These are phyloP conservation scores for Mythimna lalbum DNA, from an alignment of 2,888 invertebrate species.

Conservation along the genomic window DNA sequence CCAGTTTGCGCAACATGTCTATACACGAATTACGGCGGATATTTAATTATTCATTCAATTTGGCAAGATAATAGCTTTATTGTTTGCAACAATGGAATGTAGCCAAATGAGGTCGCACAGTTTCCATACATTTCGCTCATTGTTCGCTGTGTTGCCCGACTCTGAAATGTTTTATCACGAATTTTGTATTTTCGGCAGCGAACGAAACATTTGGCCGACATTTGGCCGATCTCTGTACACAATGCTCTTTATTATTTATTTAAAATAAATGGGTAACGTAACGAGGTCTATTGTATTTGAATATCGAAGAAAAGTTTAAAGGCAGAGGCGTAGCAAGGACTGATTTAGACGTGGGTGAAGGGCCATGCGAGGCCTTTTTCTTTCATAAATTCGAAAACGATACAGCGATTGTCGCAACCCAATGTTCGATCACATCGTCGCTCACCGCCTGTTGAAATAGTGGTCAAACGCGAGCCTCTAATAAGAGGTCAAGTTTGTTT, in stretches of 20 bases:
- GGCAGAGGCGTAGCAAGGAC: too few relatives aligned
- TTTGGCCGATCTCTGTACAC: constrained; percentile 39
- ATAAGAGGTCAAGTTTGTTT: too few relatives aligned
- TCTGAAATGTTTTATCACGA: constrained; percentile 50
- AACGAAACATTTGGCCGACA: constrained; percentile 49
- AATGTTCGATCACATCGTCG: too few relatives aligned
- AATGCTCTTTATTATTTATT: constrained; percentile 51
- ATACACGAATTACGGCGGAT: constrained; percentile 48
- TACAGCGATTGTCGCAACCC: too few relatives aligned
- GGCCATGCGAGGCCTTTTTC: too few relatives aligned
- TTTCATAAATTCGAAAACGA: too few relatives aligned
- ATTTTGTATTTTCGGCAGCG: constrained; percentile 45
- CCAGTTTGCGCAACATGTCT: constrained; percentile 39
- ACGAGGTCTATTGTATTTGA: constrained; percentile 50
- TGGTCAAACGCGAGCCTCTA: too few relatives aligned
- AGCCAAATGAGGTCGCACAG: constrained; percentile 58
- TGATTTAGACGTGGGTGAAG: too few relatives aligned
- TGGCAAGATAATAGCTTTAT: constrained; percentile 72
- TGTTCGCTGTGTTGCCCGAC: constrained; percentile 52
- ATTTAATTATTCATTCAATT: constrained; percentile 76
- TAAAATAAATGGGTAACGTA: constrained; percentile 52
- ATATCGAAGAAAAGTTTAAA: constrained; percentile 10
- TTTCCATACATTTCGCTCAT: constrained; percentile 59
- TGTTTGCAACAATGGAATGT: constrained; percentile 69
- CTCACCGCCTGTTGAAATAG: too few relatives aligned